phyloP scores from a whole-genome alignment of 2,888 invertebrate species.

The Harpalus rubripes region DNA sequence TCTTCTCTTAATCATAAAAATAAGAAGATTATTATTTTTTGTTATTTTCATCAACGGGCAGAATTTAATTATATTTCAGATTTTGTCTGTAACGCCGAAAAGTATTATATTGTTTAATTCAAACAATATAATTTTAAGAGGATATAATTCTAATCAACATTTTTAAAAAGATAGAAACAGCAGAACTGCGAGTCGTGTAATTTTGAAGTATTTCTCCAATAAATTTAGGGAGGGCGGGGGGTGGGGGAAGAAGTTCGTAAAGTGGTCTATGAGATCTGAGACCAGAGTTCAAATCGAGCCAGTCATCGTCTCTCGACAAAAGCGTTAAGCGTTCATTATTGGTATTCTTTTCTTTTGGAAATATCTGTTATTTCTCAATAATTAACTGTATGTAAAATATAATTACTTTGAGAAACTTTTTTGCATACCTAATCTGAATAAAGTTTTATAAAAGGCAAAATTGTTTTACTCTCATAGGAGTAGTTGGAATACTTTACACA shows the following conservation, averaged over 20 bases:
- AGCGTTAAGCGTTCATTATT: too few species aligned
- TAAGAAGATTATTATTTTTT: neutral
- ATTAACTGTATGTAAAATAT: too few species aligned
- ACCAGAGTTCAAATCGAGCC: too few species aligned
- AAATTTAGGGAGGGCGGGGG: too few species aligned
- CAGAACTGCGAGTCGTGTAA: too few species aligned
- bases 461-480: neutral
- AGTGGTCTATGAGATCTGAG: too few species aligned
- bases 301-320: too few species aligned
- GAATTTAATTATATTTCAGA: neutral
- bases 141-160: neutral
- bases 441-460: neutral
- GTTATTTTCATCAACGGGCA: neutral
- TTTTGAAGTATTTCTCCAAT: too few species aligned
- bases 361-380: too few species aligned
- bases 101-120: constrained; percentile 2
- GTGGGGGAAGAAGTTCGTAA: too few species aligned
- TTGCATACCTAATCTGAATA: neutral
- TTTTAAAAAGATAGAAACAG: too few species aligned
- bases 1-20: constrained; percentile 1
- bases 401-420: neutral
- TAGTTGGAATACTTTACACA: neutral
- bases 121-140: neutral
- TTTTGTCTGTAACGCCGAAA: neutral
- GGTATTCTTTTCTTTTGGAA: too few species aligned